A percentile compares a stretch with the other conserved stretches of the same genome.
These are phyloP conservation scores for Cremastinae sp. DNA, from an alignment of 2,888 invertebrate species.

Conservation along the genomic window DNA sequence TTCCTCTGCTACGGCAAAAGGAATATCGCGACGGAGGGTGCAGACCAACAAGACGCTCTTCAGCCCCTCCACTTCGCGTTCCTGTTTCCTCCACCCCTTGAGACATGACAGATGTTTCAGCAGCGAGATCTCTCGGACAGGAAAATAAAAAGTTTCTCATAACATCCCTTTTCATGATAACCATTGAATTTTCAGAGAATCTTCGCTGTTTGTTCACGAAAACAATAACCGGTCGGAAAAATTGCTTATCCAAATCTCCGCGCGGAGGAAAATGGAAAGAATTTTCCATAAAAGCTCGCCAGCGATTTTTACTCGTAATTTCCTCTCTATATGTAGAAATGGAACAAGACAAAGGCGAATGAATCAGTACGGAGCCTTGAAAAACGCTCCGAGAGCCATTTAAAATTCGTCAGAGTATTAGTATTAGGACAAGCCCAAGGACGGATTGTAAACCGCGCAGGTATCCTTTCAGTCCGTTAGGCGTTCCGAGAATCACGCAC, in stretches of 20 bases:
- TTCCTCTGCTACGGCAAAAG: slow-evolving; percentile 62
- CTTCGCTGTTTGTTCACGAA: neutral
- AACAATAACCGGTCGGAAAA: too few relatives aligned
- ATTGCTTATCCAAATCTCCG: too few relatives aligned
- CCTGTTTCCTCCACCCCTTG: slow-evolving; percentile 11
- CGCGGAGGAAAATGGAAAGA: too few relatives aligned
- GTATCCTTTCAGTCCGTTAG: slow-evolving; percentile 53
- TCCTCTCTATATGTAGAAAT: too few relatives aligned
- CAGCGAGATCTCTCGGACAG: neutral
- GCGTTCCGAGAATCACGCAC: slow-evolving; percentile 29
- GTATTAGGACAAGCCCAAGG: slow-evolving; percentile 67
- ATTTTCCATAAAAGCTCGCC: too few relatives aligned
- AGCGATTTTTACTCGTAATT: too few relatives aligned
- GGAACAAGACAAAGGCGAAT: too few relatives aligned
- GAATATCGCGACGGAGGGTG: slow-evolving; percentile 32
- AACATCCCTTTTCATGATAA: neutral
- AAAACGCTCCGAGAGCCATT: slow-evolving; percentile 67
- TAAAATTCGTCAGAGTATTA: slow-evolving; percentile 76
- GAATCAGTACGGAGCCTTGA: too few relatives aligned
- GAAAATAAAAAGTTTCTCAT: neutral
- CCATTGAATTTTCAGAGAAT: neutral
- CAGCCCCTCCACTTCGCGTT: slow-evolving; percentile 5
- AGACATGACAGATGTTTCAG: slow-evolving; percentile 41
- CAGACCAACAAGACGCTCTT: slow-evolving; percentile 18
- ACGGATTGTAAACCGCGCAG: slow-evolving; percentile 48